These are phyloP conservation scores for Drosophila algonquin DNA, from an alignment of 2,888 invertebrate genomes.

Conservation along the genomic window DNA sequence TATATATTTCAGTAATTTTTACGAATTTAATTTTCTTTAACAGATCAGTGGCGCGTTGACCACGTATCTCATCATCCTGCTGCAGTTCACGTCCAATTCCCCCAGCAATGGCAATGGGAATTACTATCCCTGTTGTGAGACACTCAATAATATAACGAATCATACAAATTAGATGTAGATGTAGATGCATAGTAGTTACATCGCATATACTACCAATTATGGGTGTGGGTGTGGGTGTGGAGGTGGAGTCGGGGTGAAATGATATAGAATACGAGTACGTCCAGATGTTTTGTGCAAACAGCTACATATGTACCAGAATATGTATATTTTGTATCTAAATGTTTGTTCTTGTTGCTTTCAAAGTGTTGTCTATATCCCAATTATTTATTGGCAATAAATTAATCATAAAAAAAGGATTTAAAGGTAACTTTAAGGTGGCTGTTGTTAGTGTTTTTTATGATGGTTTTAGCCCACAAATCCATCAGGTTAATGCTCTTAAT, in stretches of 20 bases:
- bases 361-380: conserved; percentile 28
- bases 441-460: too few species aligned
- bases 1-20: not conserved
- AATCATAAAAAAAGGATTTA: conserved; percentile 13
- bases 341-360: conserved; percentile 21
- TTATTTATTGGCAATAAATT: conserved; percentile 52
- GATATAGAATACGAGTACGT: conserved; percentile 39
- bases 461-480: too few species aligned
- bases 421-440: too few species aligned
- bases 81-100: conserved; percentile 82
- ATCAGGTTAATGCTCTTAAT: conserved; percentile 16
- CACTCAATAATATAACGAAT: conserved; percentile 58
- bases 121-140: conserved; percentile 34
- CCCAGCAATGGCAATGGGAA: conserved; percentile 46
- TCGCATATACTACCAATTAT: not conserved
- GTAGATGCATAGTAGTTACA: too few species aligned
- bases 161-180: conserved; percentile 44
- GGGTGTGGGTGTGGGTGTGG: not conserved
- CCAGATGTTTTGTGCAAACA: conserved; percentile 19
- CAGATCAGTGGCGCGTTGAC: conserved; percentile 84
- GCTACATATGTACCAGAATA: not conserved
- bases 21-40: conserved; percentile 11
- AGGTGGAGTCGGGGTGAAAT: conserved; percentile 39
- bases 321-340: not conserved
- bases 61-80: conserved; percentile 83